These are phyloP conservation scores for Boloria selene DNA, from an alignment of 2,888 invertebrate species.

Conservation along the genomic window DNA sequence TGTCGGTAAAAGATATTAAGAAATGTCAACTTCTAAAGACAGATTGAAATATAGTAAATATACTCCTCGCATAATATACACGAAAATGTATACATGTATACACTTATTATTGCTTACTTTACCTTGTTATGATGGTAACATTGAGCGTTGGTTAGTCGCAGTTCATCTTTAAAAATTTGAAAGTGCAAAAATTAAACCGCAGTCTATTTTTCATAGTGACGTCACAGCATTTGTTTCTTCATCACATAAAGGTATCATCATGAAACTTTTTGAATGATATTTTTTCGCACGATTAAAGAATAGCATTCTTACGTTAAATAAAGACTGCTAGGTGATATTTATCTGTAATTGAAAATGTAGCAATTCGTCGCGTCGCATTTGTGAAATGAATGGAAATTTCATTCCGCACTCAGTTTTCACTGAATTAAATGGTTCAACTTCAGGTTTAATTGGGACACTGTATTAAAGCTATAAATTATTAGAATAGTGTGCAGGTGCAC, in stretches of 20 bases:
- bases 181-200: too few species aligned
- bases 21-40: too few species aligned
- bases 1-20: too few species aligned
- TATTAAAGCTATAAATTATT: conserved; percentile 13
- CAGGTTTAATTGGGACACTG: conserved; percentile 15
- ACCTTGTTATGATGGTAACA: too few species aligned
- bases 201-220: too few species aligned
- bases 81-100: too few species aligned
- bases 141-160: too few species aligned
- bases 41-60: too few species aligned
- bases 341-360: conserved; percentile 26
- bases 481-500: conserved; percentile 21
- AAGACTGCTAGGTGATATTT: conserved; percentile 26
- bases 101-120: too few species aligned
- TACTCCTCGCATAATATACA: too few species aligned
- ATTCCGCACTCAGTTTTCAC: conserved; percentile 20
- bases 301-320: conserved; percentile 2
- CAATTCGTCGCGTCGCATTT: conserved; percentile 25
- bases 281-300: conserved; percentile 18
- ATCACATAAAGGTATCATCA: background rate
- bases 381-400: conserved; percentile 20
- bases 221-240: background rate
- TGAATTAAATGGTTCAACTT: conserved; percentile 18
- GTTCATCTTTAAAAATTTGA: too few species aligned
- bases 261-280: background rate